phyloP scores from a whole-genome alignment of 1,140 invertebrate species.

The Eriocheir sinensis region DNA sequence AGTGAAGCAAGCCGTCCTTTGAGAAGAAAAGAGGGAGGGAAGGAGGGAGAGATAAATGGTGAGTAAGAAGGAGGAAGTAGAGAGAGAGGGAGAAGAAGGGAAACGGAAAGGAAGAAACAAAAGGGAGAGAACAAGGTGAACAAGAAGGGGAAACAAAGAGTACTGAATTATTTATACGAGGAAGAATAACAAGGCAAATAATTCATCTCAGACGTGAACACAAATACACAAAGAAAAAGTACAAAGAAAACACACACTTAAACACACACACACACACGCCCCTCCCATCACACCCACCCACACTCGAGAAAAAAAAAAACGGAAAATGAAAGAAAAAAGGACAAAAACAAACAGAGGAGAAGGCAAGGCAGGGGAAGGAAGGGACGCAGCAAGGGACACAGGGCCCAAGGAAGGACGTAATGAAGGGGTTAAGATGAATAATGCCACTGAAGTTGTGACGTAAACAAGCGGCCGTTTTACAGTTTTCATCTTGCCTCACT shows the following conservation, averaged over 20 bases:
- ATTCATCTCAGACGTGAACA: slow-evolving; percentile 13
- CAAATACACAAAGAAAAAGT: not conserved
- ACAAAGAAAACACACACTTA: not conserved
- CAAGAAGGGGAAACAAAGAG: no score
- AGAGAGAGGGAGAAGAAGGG: not conserved
- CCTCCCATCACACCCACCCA: not conserved
- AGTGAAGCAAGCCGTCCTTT: not conserved
- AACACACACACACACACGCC: slow-evolving; percentile 11
- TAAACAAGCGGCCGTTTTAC: slow-evolving; percentile 62
- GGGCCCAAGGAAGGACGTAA: slow-evolving; percentile 40
- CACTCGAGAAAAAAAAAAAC: not conserved
- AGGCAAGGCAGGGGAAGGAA: not conserved
- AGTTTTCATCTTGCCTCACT: slow-evolving; percentile 6
- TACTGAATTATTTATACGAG: slow-evolving; percentile 26
- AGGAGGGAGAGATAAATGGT: slow-evolving; percentile 2
- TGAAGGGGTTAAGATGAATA: slow-evolving; percentile 61
- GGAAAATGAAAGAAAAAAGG: not conserved
- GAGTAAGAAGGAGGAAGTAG: not conserved
- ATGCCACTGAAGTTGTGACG: slow-evolving; percentile 42
- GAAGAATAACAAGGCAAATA: not conserved
- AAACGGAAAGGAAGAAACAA: not conserved
- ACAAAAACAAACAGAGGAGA: not conserved
- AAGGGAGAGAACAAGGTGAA: not conserved
- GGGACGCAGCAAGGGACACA: no score
- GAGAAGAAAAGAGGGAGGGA: not conserved